Evolutionary conservation across 2,797 vertebrate species (phyloP).

Genomic region (Zalophus californianus): DNA sequence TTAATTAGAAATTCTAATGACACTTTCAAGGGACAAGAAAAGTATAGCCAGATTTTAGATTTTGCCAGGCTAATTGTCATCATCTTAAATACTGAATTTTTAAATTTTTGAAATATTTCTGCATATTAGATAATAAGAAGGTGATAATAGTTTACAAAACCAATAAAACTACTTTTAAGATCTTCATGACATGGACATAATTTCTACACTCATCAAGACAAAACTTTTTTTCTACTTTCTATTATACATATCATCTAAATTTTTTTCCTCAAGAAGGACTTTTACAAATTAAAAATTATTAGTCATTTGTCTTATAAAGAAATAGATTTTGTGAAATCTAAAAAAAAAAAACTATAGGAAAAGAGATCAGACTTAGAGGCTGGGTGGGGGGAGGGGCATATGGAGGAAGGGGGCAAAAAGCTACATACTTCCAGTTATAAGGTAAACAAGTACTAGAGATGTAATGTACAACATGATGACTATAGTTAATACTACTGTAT

Average conservation of each 20-base stretch:
- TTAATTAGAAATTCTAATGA: constrained; percentile 7
- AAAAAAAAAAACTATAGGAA: not conserved
- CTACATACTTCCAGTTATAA: not conserved
- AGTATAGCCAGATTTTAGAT: not conserved
- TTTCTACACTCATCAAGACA: not conserved
- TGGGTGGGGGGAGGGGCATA: not conserved
- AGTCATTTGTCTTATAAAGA: not conserved
- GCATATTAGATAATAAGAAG: not conserved
- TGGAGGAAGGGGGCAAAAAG: not conserved
- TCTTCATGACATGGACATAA: not conserved
- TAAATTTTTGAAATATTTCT: constrained; percentile 34
- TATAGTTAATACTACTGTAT: not conserved
- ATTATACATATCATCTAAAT: not conserved
- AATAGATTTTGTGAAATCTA: not conserved
- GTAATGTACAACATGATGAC: not conserved
- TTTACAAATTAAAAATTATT: constrained; percentile 15
- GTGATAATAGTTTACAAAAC: not conserved
- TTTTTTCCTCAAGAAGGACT: not conserved
- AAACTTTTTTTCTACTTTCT: not conserved
- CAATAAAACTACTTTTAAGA: not conserved
- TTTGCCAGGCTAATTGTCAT: not conserved
- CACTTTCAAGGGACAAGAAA: not conserved
- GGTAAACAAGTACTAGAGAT: not conserved
- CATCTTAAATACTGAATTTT: not conserved
- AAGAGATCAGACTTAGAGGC: not conserved